These are phyloP conservation scores for Uropetala carovei DNA, from an alignment of 2,888 invertebrate genomes.

Conservation along the genomic window DNA sequence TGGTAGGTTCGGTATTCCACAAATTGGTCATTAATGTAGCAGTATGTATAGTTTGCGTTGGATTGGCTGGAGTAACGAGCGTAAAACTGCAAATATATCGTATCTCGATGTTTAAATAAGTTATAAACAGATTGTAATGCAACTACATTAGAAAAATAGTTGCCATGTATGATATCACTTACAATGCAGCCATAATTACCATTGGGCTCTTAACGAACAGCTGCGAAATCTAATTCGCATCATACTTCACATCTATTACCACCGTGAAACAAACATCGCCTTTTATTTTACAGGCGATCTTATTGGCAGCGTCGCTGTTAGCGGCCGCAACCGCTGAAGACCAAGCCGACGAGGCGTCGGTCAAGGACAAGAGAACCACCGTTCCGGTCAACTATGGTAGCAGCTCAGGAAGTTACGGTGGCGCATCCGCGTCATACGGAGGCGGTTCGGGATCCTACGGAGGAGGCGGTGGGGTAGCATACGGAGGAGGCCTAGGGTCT, in stretches of 20 bases:
- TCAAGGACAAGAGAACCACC: constrained; percentile 48
- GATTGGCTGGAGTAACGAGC: not conserved
- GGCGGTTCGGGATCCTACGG: constrained; percentile 7
- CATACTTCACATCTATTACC: no score
- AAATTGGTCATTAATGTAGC: not conserved
- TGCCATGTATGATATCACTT: no score
- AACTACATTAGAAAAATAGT: no score
- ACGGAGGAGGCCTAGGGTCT: constrained; percentile 13
- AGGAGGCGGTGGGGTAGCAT: not conserved
- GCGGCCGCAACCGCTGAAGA: constrained; percentile 14
- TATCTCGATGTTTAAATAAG: no score
- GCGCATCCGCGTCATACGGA: not conserved
- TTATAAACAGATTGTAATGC: no score
- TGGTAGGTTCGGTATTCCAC: not conserved
- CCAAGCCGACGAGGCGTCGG: constrained; percentile 36
- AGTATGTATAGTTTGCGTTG: not conserved
- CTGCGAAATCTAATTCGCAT: not conserved
- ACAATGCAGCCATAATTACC: no score
- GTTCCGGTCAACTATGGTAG: constrained; percentile 45
- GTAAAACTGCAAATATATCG: not conserved
- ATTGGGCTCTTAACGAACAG: no score
- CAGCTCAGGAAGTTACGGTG: constrained; percentile 23
- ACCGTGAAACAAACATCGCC: not conserved
- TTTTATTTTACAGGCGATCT: constrained; percentile 1
- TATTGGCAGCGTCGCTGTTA: not conserved